These are phyloP conservation scores for Diglossa cyanea DNA, from an alignment of 2,797 vertebrate genomes.

Conservation along the genomic window DNA sequence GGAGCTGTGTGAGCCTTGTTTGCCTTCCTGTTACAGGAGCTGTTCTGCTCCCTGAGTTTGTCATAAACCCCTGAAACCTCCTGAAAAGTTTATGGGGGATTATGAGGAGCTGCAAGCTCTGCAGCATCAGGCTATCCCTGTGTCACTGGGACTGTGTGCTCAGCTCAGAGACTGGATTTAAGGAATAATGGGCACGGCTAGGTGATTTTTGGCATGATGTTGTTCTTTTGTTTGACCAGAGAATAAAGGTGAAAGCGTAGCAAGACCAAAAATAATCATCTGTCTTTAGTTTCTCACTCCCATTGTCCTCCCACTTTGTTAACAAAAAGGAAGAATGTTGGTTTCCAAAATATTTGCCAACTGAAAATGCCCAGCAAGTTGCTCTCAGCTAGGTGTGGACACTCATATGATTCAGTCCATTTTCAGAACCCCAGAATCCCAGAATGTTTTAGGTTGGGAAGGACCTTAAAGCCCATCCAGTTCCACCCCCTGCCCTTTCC, in stretches of 20 bases:
- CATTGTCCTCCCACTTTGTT: background rate
- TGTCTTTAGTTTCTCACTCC: background rate
- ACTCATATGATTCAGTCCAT: fast-evolving
- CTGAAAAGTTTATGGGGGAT: background rate
- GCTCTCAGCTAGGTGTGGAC: background rate
- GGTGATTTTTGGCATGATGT: background rate
- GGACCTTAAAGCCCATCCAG: background rate
- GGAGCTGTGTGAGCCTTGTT: background rate
- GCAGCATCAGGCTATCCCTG: background rate
- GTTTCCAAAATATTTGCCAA: background rate
- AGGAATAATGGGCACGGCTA: background rate
- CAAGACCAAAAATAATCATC: background rate
- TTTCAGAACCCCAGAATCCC: background rate
- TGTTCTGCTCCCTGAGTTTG: background rate
- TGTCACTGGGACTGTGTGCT: background rate
- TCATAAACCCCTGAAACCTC: background rate
- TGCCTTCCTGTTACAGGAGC: background rate
- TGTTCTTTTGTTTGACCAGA: background rate
- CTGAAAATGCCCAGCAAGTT: background rate
- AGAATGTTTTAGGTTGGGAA: background rate
- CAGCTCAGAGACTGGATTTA: background rate
- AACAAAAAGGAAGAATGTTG: background rate
- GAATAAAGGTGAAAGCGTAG: background rate
- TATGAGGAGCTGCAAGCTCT: background rate
- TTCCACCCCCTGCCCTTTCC: background rate